Conservation (phyloP, 2,113 vertebrate species). For the Pygathrix nemaeus region DNA sequence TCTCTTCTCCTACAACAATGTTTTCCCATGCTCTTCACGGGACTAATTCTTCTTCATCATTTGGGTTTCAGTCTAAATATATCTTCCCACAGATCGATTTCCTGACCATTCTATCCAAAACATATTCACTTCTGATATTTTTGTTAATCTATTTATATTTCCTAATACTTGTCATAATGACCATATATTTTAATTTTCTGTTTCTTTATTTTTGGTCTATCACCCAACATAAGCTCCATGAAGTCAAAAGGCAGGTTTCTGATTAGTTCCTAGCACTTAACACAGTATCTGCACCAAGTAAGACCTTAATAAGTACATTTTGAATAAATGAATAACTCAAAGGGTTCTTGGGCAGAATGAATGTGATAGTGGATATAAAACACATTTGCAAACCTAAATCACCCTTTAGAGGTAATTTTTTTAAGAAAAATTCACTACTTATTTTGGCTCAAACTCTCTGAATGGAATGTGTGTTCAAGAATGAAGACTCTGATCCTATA, state of each 20-base stretch:
- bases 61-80: neutral
- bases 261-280: neutral
- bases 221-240: neutral
- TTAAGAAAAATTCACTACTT: neutral
- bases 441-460: neutral
- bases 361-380: neutral
- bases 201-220: neutral
- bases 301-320: neutral
- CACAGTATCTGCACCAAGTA: neutral
- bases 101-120: neutral
- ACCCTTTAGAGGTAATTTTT: neutral
- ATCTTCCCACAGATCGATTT: neutral
- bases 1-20: neutral
- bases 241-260: neutral
- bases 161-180: neutral
- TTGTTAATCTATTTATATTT: neutral
- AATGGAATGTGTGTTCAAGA: neutral
- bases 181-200: neutral
- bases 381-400: neutral
- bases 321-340: neutral
- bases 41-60: neutral
- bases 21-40: neutral
- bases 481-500: neutral
- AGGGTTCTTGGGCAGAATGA: neutral
- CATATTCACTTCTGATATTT: neutral